These are phyloP conservation scores for Lates japonicus DNA, from an alignment of 2,797 vertebrate species.

Conservation along the genomic window DNA sequence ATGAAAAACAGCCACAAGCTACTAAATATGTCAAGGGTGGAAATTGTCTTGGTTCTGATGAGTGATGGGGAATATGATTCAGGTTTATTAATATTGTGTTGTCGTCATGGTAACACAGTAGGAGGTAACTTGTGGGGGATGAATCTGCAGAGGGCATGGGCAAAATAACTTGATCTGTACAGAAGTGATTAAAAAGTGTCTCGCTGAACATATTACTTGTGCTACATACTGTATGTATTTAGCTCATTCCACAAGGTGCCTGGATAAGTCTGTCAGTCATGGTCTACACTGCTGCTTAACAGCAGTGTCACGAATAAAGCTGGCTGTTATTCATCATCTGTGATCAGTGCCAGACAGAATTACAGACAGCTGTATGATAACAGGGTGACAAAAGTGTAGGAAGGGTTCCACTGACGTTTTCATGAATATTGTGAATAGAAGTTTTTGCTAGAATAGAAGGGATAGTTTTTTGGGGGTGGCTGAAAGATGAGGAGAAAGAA, in stretches of 20 bases:
- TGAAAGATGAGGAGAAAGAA: constrained; percentile 8
- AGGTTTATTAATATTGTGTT: constrained; percentile 49
- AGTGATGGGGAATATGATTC: constrained; percentile 40
- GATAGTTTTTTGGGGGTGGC: background rate
- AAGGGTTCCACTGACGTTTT: background rate
- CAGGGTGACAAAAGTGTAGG: background rate
- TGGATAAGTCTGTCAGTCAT: constrained; percentile 2
- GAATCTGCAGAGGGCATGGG: constrained; percentile 31
- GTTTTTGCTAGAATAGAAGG: background rate
- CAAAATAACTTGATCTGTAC: constrained; percentile 32
- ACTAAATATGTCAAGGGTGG: constrained; percentile 26
- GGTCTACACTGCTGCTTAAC: background rate
- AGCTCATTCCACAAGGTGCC: constrained; percentile 2
- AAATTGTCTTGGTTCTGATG: constrained; percentile 29
- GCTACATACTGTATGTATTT: background rate
- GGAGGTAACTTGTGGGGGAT: constrained; percentile 36
- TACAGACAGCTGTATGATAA: constrained; percentile 3
- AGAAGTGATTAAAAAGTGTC: constrained; percentile 12
- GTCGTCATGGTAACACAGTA: constrained; percentile 57
- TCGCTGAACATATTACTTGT: background rate
- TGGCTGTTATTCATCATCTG: constrained; percentile 21
- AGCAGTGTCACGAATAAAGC: constrained; percentile 5
- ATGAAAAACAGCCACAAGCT: constrained; percentile 36
- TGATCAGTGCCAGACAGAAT: constrained; percentile 20
- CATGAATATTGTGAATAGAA: constrained; percentile 1